Evolutionary conservation across 2,113 vertebrate genomes (phyloP).

Genomic region (Nibea albiflora): DNA sequence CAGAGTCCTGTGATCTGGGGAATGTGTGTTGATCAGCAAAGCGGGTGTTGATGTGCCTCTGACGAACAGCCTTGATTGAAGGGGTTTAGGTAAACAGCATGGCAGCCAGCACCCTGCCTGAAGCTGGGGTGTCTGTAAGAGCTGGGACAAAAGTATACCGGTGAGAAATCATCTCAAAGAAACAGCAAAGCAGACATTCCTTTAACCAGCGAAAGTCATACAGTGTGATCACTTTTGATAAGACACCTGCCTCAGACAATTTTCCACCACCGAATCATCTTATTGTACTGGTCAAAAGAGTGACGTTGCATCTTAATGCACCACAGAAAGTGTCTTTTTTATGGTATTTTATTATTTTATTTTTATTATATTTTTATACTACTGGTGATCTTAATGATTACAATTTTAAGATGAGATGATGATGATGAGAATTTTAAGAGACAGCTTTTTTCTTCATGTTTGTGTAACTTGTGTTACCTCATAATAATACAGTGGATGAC

Average conservation of each 20-base stretch:
- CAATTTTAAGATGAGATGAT: too few relatives aligned
- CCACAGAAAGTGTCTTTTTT: neutral
- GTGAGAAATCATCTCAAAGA: neutral
- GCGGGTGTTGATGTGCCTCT: neutral
- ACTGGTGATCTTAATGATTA: neutral
- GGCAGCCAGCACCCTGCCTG: constrained; percentile 58
- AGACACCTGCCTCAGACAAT: neutral
- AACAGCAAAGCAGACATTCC: neutral
- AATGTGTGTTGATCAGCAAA: constrained; percentile 26
- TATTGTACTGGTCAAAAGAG: neutral
- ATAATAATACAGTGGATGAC: constrained; percentile 35
- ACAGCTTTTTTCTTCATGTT: neutral
- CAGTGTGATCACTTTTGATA: neutral
- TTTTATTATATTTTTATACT: neutral
- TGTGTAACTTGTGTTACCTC: constrained; percentile 51
- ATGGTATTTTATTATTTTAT: neutral
- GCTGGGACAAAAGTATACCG: neutral
- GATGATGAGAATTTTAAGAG: neutral
- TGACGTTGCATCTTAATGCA: neutral
- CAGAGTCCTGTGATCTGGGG: constrained; percentile 47
- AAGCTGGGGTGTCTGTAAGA: constrained; percentile 42
- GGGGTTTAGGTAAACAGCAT: constrained; percentile 47
- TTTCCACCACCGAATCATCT: neutral
- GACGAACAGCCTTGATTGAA: constrained; percentile 35
- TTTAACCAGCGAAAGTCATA: neutral